Base-by-base conservation (phyloP, 2,888 invertebrate genomes). In the Melanchra persicariae region DNA sequence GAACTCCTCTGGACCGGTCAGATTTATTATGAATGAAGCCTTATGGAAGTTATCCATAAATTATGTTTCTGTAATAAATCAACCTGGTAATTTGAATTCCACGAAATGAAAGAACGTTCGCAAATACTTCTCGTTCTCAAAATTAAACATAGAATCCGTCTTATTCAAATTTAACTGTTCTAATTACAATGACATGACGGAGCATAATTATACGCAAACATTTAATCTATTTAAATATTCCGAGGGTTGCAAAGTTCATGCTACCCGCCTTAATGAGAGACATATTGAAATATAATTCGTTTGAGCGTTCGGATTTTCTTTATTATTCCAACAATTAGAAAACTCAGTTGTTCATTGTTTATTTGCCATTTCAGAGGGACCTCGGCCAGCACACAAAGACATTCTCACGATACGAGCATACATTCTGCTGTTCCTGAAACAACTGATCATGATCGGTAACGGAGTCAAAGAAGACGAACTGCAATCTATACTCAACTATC, bases 391-490 rank as follows among this genome's bases (percentile, higher is more conserved):
- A 52, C 98, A 99, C 92, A 99, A 99, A 90, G 99, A 99, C 91
- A 98, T 99, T 84, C 96, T 99, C 79, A 98, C 98, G 78, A 98
- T 99, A 92, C 97, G 99, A 84, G 98, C 99, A 64, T 99, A 99
- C 94, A 99, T 99, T 92, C 96, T 99, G 85, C 97, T 99, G 87
- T 99, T 99, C 96, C 96, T 99, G 81, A 99, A 99, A 93, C 99
- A 99, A 94, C 96, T 99, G 62, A 99, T 99, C 88, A 98, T 99
- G 98, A 98, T 99, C 93, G 98, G 99, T 34, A 99, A 99, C 91
- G 99, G 99, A 43, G 98, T 99, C 54, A 99, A 99, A 93, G 99
- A 99, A 90, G 99, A 99, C 94, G 99, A 99, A 93, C 96, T 99
- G 68, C 99, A 99, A 95, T 99, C 99, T 87, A 98, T 99, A 91